Evolutionary conservation across 37 sponge, comb jelly and placozoan genomes (phyloP).

Genomic region (Cladorhizidae sp.): DNA sequence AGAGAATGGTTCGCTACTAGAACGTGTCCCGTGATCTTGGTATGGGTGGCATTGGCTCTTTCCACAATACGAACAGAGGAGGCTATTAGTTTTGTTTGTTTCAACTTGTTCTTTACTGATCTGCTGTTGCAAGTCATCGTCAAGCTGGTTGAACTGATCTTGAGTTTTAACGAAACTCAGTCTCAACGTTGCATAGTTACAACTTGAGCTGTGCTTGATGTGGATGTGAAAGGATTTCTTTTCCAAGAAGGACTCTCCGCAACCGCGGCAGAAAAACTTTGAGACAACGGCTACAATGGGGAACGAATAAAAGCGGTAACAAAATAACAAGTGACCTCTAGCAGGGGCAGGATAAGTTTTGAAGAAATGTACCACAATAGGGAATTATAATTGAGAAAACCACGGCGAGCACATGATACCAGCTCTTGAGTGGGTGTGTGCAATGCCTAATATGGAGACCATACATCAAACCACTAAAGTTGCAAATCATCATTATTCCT

Average conservation of each 20-base stretch:
- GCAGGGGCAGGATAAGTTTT: too few species aligned
- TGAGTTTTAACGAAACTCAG: too few species aligned
- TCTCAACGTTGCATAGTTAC: neutral
- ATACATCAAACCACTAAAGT: too few species aligned
- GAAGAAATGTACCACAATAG: too few species aligned
- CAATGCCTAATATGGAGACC: too few species aligned
- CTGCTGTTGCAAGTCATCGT: neutral
- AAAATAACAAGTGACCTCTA: too few species aligned
- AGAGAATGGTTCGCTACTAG: constrained; percentile 12
- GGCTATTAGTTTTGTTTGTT: neutral
- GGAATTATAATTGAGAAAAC: too few species aligned
- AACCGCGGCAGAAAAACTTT: constrained; percentile 23
- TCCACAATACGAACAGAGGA: constrained; percentile 46
- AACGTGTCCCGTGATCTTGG: neutral
- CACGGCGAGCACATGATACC: too few species aligned
- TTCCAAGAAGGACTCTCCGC: constrained; percentile 48
- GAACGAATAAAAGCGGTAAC: too few species aligned
- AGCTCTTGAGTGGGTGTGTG: too few species aligned
- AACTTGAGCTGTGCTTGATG: constrained; percentile 31
- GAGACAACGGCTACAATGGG: neutral
- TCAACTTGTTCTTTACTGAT: constrained; percentile 20
- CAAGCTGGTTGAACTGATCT: too few species aligned
- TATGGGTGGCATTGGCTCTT: neutral
- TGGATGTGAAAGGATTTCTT: constrained; percentile 54
- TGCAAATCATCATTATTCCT: too few species aligned